Evolutionary conservation across 2,113 vertebrate genomes (phyloP).

Genomic region (Phrynosoma blainvillii): DNA sequence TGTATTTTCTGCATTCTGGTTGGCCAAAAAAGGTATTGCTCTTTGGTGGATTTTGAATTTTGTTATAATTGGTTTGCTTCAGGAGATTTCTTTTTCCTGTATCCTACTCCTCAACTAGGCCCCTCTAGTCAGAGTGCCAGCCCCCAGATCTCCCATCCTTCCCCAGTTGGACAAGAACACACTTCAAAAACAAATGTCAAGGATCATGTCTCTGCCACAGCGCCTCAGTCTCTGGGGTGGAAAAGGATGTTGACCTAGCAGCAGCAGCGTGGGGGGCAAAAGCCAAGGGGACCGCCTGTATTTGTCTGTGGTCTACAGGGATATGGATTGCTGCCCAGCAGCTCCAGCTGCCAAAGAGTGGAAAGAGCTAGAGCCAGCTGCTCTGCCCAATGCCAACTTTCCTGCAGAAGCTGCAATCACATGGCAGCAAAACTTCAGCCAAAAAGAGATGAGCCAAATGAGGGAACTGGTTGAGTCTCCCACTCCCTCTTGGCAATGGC

Average conservation of each 20-base stretch:
- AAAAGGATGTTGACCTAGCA: conserved; percentile 28
- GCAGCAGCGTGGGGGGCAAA: conserved; percentile 24
- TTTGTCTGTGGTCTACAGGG: conserved; percentile 8
- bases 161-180: neutral
- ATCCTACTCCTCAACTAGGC: neutral
- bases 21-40: too few relatives aligned
- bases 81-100: neutral
- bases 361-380: conserved; percentile 12
- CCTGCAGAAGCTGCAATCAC: neutral
- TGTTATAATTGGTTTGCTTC: too few relatives aligned
- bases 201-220: neutral
- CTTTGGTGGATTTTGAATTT: too few relatives aligned
- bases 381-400: neutral
- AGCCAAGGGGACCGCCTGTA: conserved; percentile 21
- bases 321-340: conserved; percentile 9
- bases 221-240: neutral
- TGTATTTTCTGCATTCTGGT: too few relatives aligned
- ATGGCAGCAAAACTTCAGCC: neutral
- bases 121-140: neutral
- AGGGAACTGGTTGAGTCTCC: neutral
- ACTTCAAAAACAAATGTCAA: conserved; percentile 22
- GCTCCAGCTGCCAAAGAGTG: conserved; percentile 1
- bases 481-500: neutral
- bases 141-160: neutral
- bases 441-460: neutral